Conservation (phyloP, 2,797 vertebrate species). For the Emydoidea blandingii region DNA sequence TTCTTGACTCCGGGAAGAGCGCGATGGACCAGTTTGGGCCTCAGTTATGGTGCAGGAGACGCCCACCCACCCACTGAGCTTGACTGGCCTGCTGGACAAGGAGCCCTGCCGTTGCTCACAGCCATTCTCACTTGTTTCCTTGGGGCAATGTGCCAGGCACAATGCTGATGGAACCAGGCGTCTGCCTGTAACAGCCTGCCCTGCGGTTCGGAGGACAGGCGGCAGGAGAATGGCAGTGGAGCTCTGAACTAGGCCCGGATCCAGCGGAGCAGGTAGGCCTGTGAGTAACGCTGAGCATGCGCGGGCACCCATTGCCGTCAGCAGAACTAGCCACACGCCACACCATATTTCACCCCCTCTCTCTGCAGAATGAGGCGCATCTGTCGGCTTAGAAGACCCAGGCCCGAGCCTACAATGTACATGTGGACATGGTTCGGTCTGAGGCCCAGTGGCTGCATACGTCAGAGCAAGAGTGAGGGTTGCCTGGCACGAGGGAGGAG, state of each 20-base stretch:
- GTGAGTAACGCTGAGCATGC: background rate
- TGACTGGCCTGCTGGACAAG: background rate
- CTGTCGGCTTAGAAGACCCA: background rate
- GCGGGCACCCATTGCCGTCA: background rate
- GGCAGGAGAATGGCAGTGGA: background rate
- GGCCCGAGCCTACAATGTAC: too few relatives aligned
- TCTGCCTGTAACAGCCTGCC: background rate
- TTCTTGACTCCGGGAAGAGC: background rate
- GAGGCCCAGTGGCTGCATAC: too few relatives aligned
- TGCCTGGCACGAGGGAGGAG: too few relatives aligned
- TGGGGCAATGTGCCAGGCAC: background rate
- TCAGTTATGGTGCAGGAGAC: background rate
- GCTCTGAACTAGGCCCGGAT: background rate
- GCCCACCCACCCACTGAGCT: background rate
- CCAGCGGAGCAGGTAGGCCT: too few relatives aligned
- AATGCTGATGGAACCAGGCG: background rate
- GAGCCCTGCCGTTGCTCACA: background rate
- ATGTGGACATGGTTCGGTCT: too few relatives aligned
- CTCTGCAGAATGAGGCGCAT: too few relatives aligned
- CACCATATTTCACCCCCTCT: too few relatives aligned
- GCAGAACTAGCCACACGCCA: background rate
- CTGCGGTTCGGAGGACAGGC: background rate
- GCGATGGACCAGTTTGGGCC: background rate
- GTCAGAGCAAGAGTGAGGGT: too few relatives aligned
- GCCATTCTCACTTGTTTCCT: background rate